Percentiles rank a stretch among this genome's conserved stretches.
Conservation (phyloP, 2,113 vertebrate genomes). For the Prochilodus magdalenae region DNA sequence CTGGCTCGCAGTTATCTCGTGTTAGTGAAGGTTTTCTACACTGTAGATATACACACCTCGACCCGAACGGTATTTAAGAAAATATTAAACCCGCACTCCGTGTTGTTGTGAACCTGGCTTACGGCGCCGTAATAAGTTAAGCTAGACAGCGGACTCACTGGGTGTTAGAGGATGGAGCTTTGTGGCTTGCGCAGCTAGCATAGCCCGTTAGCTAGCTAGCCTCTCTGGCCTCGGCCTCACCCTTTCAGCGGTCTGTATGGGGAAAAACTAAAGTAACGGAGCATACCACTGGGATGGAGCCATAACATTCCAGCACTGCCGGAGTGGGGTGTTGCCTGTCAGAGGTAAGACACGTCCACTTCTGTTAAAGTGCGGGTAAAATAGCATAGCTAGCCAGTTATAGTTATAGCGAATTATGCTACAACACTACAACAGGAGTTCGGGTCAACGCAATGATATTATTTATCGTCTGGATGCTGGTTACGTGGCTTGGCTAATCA, state of each 20-base stretch:
- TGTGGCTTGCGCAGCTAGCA: not conserved
- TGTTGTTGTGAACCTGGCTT: not conserved
- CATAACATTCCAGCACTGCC: conserved; percentile 33
- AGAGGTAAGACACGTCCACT: conserved; percentile 13
- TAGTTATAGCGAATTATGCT: not conserved
- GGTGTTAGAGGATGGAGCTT: conserved; percentile 19
- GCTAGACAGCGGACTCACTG: conserved; percentile 3
- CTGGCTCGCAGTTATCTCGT: not conserved
- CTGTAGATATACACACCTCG: not conserved
- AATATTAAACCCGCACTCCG: not conserved
- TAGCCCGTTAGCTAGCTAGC: not conserved
- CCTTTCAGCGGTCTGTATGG: not conserved
- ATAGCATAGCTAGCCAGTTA: not conserved
- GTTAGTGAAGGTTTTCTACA: not conserved
- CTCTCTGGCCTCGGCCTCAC: not conserved
- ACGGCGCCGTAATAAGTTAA: not conserved
- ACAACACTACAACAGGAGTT: not conserved
- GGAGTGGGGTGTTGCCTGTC: conserved; percentile 11
- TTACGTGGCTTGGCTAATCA: not conserved
- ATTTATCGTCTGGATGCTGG: not conserved
- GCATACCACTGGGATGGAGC: conserved; percentile 8
- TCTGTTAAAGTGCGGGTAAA: too few species aligned
- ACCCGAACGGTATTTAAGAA: not conserved
- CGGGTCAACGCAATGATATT: not conserved
- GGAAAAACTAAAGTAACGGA: conserved; percentile 7